Base-by-base conservation (phyloP, 1,140 invertebrate species). In the Bursaphelenchus mucronatus region DNA sequence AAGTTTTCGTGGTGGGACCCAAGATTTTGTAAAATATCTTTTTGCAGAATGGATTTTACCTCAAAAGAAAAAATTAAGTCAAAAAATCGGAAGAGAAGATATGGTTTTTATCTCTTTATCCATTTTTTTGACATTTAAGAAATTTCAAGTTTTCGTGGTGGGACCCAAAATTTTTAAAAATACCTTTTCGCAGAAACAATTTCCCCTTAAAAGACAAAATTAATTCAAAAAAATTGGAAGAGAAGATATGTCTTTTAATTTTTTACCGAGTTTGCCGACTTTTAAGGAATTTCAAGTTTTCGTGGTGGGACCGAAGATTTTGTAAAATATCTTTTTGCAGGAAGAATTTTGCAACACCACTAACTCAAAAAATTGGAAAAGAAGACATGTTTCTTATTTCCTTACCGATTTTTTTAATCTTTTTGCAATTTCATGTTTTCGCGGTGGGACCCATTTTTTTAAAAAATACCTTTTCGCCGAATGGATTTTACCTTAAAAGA, bases 111-210 rank as follows among this genome's bases (percentile, higher is more conserved):
- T n/a, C n/a, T n/a, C n/a, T n/a, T n/a, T n/a, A n/a, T n/a, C n/a
- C n/a, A n/a, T n/a, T n/a, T n/a, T n/a, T n/a, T n/a, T n/a, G n/a
- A n/a, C n/a, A n/a, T n/a, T n/a, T n/a, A n/a, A n/a, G n/a, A 17
- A 50, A 17, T 13, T 0, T 0, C 8, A 49, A 21, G 15, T 58
- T 11, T 9, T n/a, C 15, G n/a, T 55, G 17, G 13, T 55, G 6
- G n/a, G n/a, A 17, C 30, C n/a, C 1, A 17, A 55, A 55, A 55
- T 15, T 55, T 17, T 17, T 1, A 40, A 19, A 17, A 17, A n/a
- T n/a, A n/a, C 71, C 71, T 43, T 69, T 61, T 11, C 74, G 68
- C 13, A 73, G 49, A 17, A 69, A 74, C 41, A 51, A 58, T 56
- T 70, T 70, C 0, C 56, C 13, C 51, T 68, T 30, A 30, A 30